Evolutionary conservation across 2,888 invertebrate species (phyloP), one percentile per base, ranked within the genome.

Genomic region (Cerastoderma edule): DNA sequence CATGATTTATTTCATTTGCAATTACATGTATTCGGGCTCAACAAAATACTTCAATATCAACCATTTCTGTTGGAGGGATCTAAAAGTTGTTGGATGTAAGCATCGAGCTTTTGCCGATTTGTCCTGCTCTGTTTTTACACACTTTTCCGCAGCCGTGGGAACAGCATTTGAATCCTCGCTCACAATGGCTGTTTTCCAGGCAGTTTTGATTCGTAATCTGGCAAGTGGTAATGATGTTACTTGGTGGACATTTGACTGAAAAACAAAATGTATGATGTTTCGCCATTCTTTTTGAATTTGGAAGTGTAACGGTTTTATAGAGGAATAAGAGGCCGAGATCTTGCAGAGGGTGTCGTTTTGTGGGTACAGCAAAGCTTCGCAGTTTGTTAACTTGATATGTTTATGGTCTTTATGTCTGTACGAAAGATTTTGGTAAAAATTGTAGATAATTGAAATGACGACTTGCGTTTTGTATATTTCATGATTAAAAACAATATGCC

Each of bases 121-220:
- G 39, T 4, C 60, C 39, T 6, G 60, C 39, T 10, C 60, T 39
- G 3, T 35, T 5, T 1, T 39, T 39, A 39, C 60, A 60, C 39
- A 19, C 22, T 33, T 60, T 60, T 8, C 60, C 60, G 27, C 60
- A 60, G 24, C 60, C 60, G 8, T 39, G 28, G 6, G 60, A 32
- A 24, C 60, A 60, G 16, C 60, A 60, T 60, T 60, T 60, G 28
- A 10, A 22, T 10, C 22, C 27, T 8, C 22, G 33, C 2, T 4
- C 5, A 16, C 60, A 60, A 27, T 60, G 39, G 13, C 33, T 19
- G n/a, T 60, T 19, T 6, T 24, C 2, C 0, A 1, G n/a, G 16
- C 60, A 60, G 39, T 16, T 39, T 24, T 60, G 22, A 16, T 10
- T 16, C 27, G 10, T 10, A 22, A 39, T 2, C 39, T 10, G 4